Base-by-base conservation (phyloP, 1,140 invertebrate genomes). In the Orius insidiosus region DNA sequence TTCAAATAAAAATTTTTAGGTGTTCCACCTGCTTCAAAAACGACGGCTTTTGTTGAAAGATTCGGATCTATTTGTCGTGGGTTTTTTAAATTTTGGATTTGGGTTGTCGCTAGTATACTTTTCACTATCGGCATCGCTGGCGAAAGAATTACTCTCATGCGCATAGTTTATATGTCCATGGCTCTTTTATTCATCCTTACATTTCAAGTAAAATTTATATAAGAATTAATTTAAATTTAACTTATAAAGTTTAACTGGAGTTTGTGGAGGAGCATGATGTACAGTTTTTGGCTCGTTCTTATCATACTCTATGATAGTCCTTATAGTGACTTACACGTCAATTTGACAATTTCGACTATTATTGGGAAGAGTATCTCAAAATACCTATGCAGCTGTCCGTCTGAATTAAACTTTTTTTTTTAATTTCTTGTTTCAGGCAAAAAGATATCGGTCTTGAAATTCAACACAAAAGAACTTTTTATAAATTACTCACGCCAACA, bases 11-110 rank as follows among this genome's bases (percentile, higher is more conserved):
- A 24, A 24, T 24, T 24, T 24, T 24, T 24, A 24, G 24, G 24
- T 4, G 24, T 24, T 4, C 24, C 24, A 4, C 24, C 24, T 24
- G 24, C 7, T 24, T 24, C 24, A 24, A 24, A 4, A 24, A 24
- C 24, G 3, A 24, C 24, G 24, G 24, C 7, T 87, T 1, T 64
- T 94, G 46, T 85, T 84, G 0, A 89, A 89, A n/a, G n/a, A n/a
- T n/a, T n/a, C n/a, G n/a, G n/a, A n/a, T n/a, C n/a, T n/a, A n/a
- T n/a, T n/a, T n/a, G n/a, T n/a, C n/a, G n/a, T n/a, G n/a, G n/a
- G n/a, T n/a, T n/a, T n/a, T n/a, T n/a, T n/a, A n/a, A n/a, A 60
- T 90, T 93, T 60, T 98, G 93, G 93, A 96, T 98, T 53, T 88
- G 90, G 65, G 74, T 95, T 13, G 88, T 95, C 3, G 82, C 88